A percentile compares a stretch with the other conserved stretches of the same genome.
Conservation (phyloP, 2,888 invertebrate genomes). For the Lamellibrachia satsuma region DNA sequence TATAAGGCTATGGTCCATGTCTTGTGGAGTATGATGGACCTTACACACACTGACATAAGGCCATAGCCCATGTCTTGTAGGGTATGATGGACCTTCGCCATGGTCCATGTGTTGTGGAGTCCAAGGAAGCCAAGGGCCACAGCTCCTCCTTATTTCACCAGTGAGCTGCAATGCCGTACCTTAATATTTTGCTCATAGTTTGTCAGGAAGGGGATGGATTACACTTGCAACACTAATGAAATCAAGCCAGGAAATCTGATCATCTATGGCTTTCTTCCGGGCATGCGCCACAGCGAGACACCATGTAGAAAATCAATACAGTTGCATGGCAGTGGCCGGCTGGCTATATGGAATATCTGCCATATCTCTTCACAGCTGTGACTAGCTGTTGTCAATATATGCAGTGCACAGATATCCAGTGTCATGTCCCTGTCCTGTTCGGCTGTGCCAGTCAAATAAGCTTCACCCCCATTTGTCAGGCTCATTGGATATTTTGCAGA, state of each 20-base stretch:
- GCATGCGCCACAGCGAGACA: neutral
- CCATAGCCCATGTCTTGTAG: neutral
- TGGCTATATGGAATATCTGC: neutral
- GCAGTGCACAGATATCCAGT: slow-evolving; percentile 7
- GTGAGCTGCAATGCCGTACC: neutral
- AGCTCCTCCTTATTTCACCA: neutral
- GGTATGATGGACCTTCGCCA: neutral
- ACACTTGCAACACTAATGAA: neutral
- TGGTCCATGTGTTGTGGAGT: neutral
- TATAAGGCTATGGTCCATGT: neutral
- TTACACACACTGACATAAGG: neutral
- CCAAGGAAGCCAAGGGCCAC: neutral
- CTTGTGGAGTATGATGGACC: neutral
- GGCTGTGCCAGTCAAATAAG: neutral
- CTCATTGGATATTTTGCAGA: neutral
- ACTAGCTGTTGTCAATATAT: neutral
- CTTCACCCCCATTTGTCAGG: neutral
- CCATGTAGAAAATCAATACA: neutral
- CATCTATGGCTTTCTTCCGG: neutral
- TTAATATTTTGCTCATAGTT: neutral
- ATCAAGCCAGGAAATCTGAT: neutral
- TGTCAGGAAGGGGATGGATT: neutral
- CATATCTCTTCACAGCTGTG: neutral
- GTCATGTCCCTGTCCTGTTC: neutral
- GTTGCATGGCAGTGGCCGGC: neutral